Evolutionary conservation across 1,140 invertebrate species (phyloP), one percentile per base, ranked within the genome.

Genomic region (Drosophila littoralis): DNA sequence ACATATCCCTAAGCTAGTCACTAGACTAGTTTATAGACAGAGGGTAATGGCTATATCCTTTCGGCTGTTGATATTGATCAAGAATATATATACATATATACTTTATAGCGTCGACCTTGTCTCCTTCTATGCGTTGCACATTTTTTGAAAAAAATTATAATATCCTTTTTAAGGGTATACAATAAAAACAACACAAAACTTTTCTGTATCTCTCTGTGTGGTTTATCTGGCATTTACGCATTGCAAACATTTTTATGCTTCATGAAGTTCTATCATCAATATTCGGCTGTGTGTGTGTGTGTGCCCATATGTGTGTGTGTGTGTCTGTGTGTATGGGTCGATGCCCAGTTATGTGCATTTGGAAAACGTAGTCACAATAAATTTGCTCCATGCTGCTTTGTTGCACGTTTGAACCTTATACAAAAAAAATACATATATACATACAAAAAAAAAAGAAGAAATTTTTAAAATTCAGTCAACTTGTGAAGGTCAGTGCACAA

Each of bases 211-310:
- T 75, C 52, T 42, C 17, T 71, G 22, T 52, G 22, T 60, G 57
- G 63, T 57, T 86, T 79, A 73, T 86, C 76, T 82, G 82, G 76
- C 82, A 76, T 86, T 73, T 86, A 86, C 78, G 82, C 82, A 82
- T 81, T 82, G 75, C 71, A 86, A 75, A 82, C 63, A 68, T 72
- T 59, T 71, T 59, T 79, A 82, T 88, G 79, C 79, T 88, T 88
- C 76, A 86, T 86, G 83, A 86, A 86, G 78, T 82, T 88, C 68
- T 65, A 57, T 80, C 82, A 86, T 86, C 82, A 86, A 86, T 86
- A 86, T 86, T 82, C 82, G 40, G 17, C 46, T 50, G 42, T 36
- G 43, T 40, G 17, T 36, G 59, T 22, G 15, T 54, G 36, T 45
- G n/a, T 58, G 13, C 22, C 22, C 22, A 5, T 28, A 5, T 28